phyloP scores from a whole-genome alignment of 2,113 vertebrate genomes.

The Hemiprocne comata region DNA sequence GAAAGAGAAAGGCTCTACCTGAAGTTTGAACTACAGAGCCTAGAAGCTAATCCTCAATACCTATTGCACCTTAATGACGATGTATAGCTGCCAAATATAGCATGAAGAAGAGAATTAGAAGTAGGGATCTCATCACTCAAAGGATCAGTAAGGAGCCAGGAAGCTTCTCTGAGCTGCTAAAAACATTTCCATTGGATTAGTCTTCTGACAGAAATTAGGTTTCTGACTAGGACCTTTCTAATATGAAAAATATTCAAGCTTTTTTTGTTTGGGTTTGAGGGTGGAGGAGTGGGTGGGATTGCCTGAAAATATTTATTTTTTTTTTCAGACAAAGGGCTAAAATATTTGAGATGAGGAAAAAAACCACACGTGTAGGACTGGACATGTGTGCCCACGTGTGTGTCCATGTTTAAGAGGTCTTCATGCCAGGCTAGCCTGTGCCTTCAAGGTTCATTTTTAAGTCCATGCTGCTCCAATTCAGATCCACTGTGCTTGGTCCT shows the following conservation, averaged over 20 bases:
- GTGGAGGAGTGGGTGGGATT: too few relatives aligned
- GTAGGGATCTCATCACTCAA: background rate
- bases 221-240: background rate
- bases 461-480: background rate
- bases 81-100: background rate
- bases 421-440: background rate
- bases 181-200: background rate
- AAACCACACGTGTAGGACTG: background rate
- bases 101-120: background rate
- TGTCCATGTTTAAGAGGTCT: background rate
- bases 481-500: background rate
- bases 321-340: background rate
- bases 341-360: background rate
- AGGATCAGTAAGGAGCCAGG: background rate
- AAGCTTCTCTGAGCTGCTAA: background rate
- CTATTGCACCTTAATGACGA: background rate
- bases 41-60: background rate
- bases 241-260: background rate
- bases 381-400: rapidly evolving
- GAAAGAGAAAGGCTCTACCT: background rate
- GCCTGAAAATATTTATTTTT: background rate
- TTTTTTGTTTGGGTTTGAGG: background rate
- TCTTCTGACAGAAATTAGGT: background rate
- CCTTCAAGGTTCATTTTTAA: background rate
- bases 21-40: background rate